Conservation (phyloP, 2,797 vertebrate genomes). For the Oophaga sylvatica region DNA sequence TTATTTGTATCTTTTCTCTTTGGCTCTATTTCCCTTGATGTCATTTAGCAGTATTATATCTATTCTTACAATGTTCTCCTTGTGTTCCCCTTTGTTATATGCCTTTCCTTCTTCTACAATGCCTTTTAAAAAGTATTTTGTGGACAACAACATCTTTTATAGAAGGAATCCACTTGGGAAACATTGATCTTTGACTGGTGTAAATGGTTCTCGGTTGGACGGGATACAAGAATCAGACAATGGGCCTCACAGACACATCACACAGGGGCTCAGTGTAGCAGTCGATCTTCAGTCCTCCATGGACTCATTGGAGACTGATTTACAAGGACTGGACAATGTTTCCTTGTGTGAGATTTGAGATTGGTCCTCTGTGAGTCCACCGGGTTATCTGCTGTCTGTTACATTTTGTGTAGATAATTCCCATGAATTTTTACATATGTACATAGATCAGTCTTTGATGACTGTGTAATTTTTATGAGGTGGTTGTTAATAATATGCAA, state of each 20-base stretch:
- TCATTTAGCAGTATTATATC: not conserved
- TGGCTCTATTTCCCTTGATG: no score
- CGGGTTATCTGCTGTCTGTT: not conserved
- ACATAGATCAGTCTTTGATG: not conserved
- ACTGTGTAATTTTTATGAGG: no score
- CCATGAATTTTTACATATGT: not conserved
- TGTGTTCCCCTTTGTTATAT: not conserved
- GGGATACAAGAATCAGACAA: slow-evolving; percentile 19
- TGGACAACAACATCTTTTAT: slow-evolving; percentile 6
- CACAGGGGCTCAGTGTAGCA: not conserved
- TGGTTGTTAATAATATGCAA: no score
- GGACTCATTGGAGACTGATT: not conserved
- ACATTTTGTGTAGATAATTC: not conserved
- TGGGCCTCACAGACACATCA: not conserved
- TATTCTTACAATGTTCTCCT: not conserved
- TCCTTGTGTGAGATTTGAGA: not conserved
- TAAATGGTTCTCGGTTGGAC: not conserved
- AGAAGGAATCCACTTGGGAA: not conserved
- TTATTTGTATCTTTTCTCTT: no score
- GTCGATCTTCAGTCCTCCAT: not conserved
- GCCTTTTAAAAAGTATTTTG: not conserved
- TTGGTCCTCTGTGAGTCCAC: not conserved
- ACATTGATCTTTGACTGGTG: not conserved
- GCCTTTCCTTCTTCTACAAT: not conserved
- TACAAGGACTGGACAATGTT: not conserved